Base-by-base conservation (phyloP, 2,797 vertebrate genomes). In the Dicrostonyx torquatus region DNA sequence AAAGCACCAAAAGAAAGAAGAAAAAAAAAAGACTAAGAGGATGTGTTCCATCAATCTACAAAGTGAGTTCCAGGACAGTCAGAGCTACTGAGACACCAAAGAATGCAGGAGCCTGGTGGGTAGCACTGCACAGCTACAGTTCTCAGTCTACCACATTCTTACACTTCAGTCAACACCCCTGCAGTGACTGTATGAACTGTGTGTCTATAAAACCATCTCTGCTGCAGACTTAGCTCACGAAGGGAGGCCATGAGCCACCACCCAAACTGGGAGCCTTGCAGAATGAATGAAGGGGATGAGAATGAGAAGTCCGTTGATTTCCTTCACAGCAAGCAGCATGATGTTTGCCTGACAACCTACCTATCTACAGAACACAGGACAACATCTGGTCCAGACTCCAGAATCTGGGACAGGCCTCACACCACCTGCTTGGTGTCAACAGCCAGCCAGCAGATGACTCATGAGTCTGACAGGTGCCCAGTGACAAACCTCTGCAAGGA, bases 401-500 rank as follows among this genome's bases (percentile, higher is more conserved):
- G 70, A n/a, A 40, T 31, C 53, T 18, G 40, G 34, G 66, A 8
- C 40, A 58, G 66, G 66, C 50, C 17, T 92, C 89, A 80, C 37
- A 45, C 2, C 58, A 72, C 66, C 78, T 37, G 58, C 62, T 50
- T 31, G 78, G 24, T 77, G 82, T 93, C 24, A 66, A 92, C 53
- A 93, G 53, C 64, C 6, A 73, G 58, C 37, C 70, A 76, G 58
- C 22, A 72, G 2, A 20, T 77, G 78, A 66, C 24, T 80, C 72
- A 72, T 40, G 50, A 55, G 60, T 26, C 13, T 92, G 17, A 43
- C 22, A 92, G 43, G 50, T 75, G 34, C 15, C 85, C 26, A 20
- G n/a, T 40, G 20, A 58, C 86, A 84, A 93, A 64, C 31, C 58
- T 84, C 55, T 75, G 48, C 29, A 77, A 78, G 73, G 58, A 72